Conservation (phyloP, 2,797 vertebrate genomes). For the Eupleurogrammus muticus region DNA sequence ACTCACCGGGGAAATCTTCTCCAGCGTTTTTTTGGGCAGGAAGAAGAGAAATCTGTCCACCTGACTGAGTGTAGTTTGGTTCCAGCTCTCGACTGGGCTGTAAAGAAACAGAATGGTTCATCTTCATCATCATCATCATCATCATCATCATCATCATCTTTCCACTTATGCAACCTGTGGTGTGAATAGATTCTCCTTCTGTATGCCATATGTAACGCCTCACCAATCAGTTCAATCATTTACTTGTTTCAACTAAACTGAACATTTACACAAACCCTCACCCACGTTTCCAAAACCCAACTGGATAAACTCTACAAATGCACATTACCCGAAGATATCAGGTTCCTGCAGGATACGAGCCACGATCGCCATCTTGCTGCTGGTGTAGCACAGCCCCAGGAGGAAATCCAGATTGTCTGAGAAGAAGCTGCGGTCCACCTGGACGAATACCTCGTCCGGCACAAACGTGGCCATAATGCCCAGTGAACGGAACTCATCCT, state of each 20-base stretch:
- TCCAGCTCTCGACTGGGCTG: conserved; percentile 80
- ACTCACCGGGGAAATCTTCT: conserved; percentile 78
- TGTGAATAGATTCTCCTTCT: not conserved
- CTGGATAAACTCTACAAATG: not conserved
- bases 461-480: conserved; percentile 84
- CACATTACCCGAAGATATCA: conserved; percentile 78
- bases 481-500: conserved; percentile 81
- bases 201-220: not conserved
- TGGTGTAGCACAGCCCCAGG: conserved; percentile 77
- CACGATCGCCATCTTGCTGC: conserved; percentile 75
- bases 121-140: no score
- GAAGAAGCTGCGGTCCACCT: conserved; percentile 82
- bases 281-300: not conserved
- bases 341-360: conserved; percentile 80
- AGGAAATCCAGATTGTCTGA: conserved; percentile 74
- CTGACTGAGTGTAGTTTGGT: conserved; percentile 75
- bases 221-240: no score
- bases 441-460: conserved; percentile 79
- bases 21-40: conserved; percentile 72
- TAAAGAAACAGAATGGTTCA: conserved; percentile 34
- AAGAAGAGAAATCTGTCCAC: conserved; percentile 84
- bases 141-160: no score
- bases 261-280: not conserved
- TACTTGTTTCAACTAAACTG: not conserved
- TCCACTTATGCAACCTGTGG: not conserved